These are phyloP conservation scores for Drosophila ustulata DNA, from an alignment of 2,888 invertebrate genomes.

Conservation along the genomic window DNA sequence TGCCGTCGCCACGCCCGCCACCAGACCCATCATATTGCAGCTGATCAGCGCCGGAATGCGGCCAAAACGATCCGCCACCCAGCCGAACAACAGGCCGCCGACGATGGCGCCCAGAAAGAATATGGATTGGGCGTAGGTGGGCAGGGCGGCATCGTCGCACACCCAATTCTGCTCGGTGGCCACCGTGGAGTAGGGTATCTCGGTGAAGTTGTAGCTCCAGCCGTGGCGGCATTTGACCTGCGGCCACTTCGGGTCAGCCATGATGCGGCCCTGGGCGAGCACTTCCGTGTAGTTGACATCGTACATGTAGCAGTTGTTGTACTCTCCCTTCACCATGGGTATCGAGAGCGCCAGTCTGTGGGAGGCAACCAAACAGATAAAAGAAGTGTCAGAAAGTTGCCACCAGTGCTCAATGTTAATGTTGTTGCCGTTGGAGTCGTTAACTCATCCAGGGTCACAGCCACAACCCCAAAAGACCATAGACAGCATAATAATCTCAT, in stretches of 20 bases:
- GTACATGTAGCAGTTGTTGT: constrained; percentile 91
- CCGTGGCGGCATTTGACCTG: constrained; percentile 89
- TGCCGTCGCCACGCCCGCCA: constrained; percentile 90
- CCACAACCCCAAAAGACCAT: constrained; percentile 17
- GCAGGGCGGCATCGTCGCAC: constrained; percentile 91
- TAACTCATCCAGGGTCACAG: constrained; percentile 49
- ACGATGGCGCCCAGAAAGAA: constrained; percentile 95
- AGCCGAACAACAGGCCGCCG: constrained; percentile 94
- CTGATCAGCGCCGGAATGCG: constrained; percentile 92
- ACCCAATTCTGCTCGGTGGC: constrained; percentile 96
- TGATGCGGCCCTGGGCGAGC: constrained; percentile 86
- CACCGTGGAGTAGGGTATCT: constrained; percentile 93
- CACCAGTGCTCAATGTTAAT: constrained; percentile 18
- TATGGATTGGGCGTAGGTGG: constrained; percentile 92
- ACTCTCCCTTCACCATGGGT: constrained; percentile 87
- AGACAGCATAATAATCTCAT: constrained; percentile 50
- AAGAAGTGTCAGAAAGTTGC: constrained; percentile 16
- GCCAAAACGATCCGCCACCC: constrained; percentile 94
- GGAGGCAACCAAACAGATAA: not conserved
- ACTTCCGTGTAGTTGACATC: constrained; percentile 90
- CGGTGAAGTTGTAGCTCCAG: constrained; percentile 94
- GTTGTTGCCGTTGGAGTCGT: constrained; percentile 28
- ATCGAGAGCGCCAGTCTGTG: constrained; percentile 90
- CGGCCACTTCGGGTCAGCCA: constrained; percentile 89
- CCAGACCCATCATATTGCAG: constrained; percentile 91